A percentile compares a stretch with the other conserved stretches of the same genome.
Evolutionary conservation across 2,888 invertebrate genomes (phyloP).

Genomic region (Cacoxenus indagator): DNA sequence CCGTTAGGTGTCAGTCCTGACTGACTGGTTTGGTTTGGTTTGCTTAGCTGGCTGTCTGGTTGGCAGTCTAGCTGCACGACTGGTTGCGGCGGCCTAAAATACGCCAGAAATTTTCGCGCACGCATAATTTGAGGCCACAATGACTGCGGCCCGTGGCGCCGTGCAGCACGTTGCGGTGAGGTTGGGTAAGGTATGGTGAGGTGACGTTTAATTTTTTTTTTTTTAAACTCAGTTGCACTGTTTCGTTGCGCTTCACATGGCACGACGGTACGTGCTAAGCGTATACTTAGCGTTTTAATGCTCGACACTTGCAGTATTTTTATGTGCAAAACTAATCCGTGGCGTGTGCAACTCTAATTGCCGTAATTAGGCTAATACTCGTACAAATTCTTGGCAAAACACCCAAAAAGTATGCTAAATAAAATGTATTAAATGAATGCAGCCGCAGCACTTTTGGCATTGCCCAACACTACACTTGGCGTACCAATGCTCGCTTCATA

Average conservation of each 20-base stretch:
- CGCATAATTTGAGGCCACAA: slow-evolving; percentile 17
- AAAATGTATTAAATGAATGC: not conserved
- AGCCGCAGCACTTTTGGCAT: not conserved
- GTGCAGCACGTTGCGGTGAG: not conserved
- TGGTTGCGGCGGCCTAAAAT: not conserved
- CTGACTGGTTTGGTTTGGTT: not conserved
- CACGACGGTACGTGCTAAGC: not conserved
- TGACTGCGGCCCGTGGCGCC: not conserved
- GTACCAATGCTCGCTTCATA: not conserved
- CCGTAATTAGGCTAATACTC: slow-evolving; percentile 6
- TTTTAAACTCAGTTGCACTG: not conserved
- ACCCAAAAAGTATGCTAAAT: not conserved
- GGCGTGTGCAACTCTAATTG: slow-evolving; percentile 4
- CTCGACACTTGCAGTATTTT: not conserved
- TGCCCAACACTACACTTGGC: not conserved
- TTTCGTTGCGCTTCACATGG: not conserved
- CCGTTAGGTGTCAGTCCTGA: not conserved
- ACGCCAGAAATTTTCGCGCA: slow-evolving; percentile 5
- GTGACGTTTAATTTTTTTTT: not conserved
- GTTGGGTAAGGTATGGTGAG: not conserved
- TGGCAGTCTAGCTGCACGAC: not conserved
- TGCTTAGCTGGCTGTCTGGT: slow-evolving; percentile 2
- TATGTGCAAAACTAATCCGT: not conserved
- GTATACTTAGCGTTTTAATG: not conserved
- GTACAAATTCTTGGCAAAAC: not conserved